Conservation (phyloP, 2,113 vertebrate species). For the Hemichromis elongatus region DNA sequence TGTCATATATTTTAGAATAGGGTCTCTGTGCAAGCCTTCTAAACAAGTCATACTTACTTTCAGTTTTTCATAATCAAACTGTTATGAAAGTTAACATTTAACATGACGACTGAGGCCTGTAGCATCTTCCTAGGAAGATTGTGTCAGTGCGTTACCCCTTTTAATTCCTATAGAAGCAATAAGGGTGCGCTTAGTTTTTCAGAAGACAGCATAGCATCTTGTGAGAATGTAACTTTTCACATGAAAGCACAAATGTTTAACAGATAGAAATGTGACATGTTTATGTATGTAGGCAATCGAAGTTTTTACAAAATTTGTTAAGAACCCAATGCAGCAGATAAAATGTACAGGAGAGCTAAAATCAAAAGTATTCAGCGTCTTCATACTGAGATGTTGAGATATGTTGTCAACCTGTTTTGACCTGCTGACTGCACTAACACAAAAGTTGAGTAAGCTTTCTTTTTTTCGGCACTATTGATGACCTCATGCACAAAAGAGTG, state of each 20-base stretch:
- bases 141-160: background rate
- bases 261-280: background rate
- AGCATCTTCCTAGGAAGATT: background rate
- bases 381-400: background rate
- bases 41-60: background rate
- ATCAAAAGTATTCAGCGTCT: background rate
- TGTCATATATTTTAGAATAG: background rate
- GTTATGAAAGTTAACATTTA: background rate
- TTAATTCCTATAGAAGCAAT: background rate
- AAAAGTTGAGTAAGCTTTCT: background rate
- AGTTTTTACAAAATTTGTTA: background rate
- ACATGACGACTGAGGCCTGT: background rate
- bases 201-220: background rate
- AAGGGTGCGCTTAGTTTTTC: background rate
- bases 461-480: background rate
- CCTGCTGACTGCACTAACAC: background rate
- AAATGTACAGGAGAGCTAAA: background rate
- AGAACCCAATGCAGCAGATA: background rate
- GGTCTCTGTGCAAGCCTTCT: background rate
- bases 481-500: background rate
- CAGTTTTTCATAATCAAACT: background rate
- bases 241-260: background rate
- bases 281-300: background rate
- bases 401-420: background rate
- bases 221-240: background rate